These are phyloP conservation scores for Diadophis punctatus DNA, from an alignment of 2,113 vertebrate genomes.

Conservation along the genomic window DNA sequence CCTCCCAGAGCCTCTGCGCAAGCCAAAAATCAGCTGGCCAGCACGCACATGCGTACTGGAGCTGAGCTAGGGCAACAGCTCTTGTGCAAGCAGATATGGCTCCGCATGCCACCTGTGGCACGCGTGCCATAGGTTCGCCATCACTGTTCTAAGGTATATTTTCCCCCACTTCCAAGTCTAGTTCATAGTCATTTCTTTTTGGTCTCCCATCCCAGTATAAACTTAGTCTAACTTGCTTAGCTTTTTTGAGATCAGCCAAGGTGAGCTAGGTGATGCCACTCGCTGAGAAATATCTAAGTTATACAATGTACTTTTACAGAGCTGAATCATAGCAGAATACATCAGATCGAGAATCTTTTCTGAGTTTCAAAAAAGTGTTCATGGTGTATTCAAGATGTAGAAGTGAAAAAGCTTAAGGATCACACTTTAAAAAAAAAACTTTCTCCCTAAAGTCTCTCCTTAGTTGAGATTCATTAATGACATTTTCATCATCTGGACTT, in stretches of 20 bases:
- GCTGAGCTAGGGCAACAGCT: no score
- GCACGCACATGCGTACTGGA: no score
- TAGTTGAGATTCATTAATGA: background rate
- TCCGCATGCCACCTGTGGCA: no score
- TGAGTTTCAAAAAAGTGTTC: background rate
- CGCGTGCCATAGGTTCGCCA: no score
- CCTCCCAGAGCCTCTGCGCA: no score
- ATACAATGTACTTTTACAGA: background rate
- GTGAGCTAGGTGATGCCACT: background rate
- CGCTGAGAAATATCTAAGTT: background rate
- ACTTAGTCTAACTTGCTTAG: background rate
- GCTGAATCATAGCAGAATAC: background rate
- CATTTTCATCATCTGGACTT: background rate
- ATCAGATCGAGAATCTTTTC: background rate
- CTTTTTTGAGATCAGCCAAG: background rate
- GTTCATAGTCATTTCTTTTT: background rate
- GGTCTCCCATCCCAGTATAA: background rate
- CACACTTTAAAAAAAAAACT: background rate
- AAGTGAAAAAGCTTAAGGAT: background rate
- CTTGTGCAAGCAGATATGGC: no score
- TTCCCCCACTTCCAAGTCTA: background rate
- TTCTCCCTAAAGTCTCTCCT: background rate
- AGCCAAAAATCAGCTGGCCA: no score
- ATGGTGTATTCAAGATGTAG: background rate
- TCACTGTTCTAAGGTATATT: no score